Base-by-base conservation (phyloP, 1,140 invertebrate genomes). In the Mycetomoellerius zeteki region DNA sequence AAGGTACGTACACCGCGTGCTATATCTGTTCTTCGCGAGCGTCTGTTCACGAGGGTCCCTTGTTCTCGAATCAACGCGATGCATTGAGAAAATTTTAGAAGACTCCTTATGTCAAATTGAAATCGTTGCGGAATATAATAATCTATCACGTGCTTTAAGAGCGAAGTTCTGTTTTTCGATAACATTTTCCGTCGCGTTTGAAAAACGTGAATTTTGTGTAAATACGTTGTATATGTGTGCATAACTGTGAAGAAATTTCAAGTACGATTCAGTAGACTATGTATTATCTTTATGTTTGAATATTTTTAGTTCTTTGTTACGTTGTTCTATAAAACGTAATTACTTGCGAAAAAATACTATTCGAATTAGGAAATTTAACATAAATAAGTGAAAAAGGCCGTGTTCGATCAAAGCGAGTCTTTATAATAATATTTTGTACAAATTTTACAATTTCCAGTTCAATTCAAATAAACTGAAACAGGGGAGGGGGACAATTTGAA, bases 1-100 rank as follows among this genome's bases (percentile, higher is more conserved):
- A 99, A 99, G 97, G 98, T 99, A 96, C 96, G 96, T 43, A 7
- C 92, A 93, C 14, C 19, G 30, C 65, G 12, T 19, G 0, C n/a
- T 50, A 10, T 58, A 12, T n/a, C n/a, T 19, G 4, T 33, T 30
- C 47, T 19, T 67, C 37, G 62, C 27, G 62, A 14, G 27, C 62
- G 62, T 65, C 37, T 43, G 10, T 43, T 43, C 64, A 67, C n/a
- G 30, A 33, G 10, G 33, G n/a, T 21, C 21, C 10, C n/a, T 43
- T 19, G 64, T 19, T 43, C 12, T 14, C 21, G 21, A 50, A 69
- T 16, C 37, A 21, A 69, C 33, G 21, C 37, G 30, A 12, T 1
- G 24, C 10, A 14, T 37, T 19, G 33, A 65, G 8, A 6, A 5
- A 5, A 62, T 62, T 62, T 14, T 7, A 2, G 8, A 62, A 19